phyloP scores from a whole-genome alignment of 2,888 invertebrate genomes.

The Steinernema scapterisci region DNA sequence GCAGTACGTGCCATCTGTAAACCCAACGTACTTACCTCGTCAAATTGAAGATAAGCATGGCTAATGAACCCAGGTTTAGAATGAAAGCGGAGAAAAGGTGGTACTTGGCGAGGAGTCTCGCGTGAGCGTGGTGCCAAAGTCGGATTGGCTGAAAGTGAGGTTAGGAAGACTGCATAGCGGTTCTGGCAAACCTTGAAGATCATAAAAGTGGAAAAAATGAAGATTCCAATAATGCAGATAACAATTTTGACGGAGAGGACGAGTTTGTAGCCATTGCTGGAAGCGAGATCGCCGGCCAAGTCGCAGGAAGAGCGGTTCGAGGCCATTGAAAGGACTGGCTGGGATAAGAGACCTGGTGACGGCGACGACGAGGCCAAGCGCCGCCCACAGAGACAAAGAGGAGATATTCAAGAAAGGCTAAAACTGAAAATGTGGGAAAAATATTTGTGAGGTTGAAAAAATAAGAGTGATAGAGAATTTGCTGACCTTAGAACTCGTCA shows the following conservation, averaged over 20 bases:
- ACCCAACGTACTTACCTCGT: background rate
- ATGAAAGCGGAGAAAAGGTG: background rate
- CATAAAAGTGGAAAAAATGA: conserved; percentile 2
- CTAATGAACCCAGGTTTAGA: conserved; percentile 17
- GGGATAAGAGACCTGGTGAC: background rate
- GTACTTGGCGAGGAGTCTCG: background rate
- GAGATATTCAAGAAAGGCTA: no score
- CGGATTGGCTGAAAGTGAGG: background rate
- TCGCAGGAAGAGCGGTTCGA: conserved; percentile 1
- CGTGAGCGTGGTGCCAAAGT: conserved; percentile 5
- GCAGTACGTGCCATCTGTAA: no score
- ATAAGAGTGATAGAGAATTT: no score
- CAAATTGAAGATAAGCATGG: background rate
- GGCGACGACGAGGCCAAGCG: background rate
- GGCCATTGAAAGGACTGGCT: background rate
- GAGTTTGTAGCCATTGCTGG: conserved; percentile 20
- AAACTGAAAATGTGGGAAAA: no score
- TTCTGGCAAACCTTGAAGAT: background rate
- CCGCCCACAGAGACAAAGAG: background rate
- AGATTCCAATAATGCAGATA: background rate
- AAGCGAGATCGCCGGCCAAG: conserved; percentile 19
- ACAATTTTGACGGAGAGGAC: background rate
- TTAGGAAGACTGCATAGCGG: background rate
- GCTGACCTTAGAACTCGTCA: no score
- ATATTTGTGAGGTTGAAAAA: no score